Percentiles rank a stretch among this genome's conserved stretches.
Evolutionary conservation across 1,140 invertebrate species (phyloP).

Genomic region (Drosophila guanche): DNA sequence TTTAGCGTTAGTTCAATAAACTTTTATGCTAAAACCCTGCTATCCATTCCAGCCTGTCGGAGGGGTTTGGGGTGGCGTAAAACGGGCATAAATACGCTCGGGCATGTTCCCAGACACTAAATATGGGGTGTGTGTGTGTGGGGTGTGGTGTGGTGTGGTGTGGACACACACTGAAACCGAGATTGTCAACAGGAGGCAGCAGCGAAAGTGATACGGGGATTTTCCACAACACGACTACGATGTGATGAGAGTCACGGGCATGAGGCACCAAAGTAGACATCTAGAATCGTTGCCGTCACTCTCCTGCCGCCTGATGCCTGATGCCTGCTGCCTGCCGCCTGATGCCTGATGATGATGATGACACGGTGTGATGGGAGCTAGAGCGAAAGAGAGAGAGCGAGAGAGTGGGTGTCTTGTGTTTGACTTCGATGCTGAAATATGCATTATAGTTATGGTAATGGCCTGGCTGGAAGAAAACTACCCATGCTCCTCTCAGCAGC

Average conservation of each 20-base stretch:
- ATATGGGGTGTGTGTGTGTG: not conserved
- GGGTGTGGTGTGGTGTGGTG: slow-evolving; percentile 4
- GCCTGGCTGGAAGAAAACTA: slow-evolving; percentile 56
- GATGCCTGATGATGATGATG: slow-evolving; percentile 47
- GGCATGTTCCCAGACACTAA: slow-evolving; percentile 62
- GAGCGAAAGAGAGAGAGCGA: not conserved
- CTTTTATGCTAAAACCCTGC: slow-evolving; percentile 78
- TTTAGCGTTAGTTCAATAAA: slow-evolving; percentile 74
- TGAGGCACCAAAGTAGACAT: slow-evolving; percentile 37
- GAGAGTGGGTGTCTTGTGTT: slow-evolving; percentile 34
- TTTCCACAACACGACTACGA: slow-evolving; percentile 55
- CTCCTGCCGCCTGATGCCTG: slow-evolving; percentile 18
- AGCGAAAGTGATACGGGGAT: slow-evolving; percentile 81
- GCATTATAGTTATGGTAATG: slow-evolving; percentile 82
- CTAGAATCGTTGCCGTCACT: slow-evolving; percentile 42
- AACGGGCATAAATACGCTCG: slow-evolving; percentile 66
- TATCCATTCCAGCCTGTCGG: slow-evolving; percentile 35
- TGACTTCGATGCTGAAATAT: slow-evolving; percentile 77
- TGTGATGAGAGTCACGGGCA: slow-evolving; percentile 25
- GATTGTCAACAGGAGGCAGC: slow-evolving; percentile 76
- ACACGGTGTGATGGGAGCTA: slow-evolving; percentile 26
- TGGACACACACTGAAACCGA: slow-evolving; percentile 76
- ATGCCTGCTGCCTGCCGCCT: slow-evolving; percentile 13
- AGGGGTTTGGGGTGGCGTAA: slow-evolving; percentile 13
- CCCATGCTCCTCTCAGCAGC: slow-evolving; percentile 34